A percentile compares a stretch with the other conserved stretches of the same genome.
Evolutionary conservation across 2,113 vertebrate genomes (phyloP).

Genomic region (Diphyllodes magnificus): DNA sequence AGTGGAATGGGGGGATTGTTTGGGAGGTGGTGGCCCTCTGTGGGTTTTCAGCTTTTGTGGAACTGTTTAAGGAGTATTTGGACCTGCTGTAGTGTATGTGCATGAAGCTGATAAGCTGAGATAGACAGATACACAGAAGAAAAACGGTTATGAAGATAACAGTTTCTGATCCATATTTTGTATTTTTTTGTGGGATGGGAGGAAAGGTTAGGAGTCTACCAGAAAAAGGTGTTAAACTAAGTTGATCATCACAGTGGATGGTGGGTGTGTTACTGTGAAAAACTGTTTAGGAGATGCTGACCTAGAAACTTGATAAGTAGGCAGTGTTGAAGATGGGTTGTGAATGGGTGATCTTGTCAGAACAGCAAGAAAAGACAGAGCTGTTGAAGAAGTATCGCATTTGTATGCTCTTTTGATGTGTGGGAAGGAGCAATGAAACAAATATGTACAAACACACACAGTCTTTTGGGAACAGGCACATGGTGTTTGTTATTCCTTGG

Average conservation of each 20-base stretch:
- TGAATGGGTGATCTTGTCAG: background rate
- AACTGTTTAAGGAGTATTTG: background rate
- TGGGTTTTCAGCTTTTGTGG: background rate
- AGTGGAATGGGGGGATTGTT: background rate
- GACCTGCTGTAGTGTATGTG: background rate
- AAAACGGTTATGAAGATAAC: background rate
- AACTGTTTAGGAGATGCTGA: background rate
- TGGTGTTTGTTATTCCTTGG: background rate
- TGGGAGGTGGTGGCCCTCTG: background rate
- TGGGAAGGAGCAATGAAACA: background rate
- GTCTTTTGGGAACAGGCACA: background rate
- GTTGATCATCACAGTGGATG: background rate
- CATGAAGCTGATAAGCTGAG: rapidly evolving
- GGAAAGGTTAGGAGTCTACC: background rate
- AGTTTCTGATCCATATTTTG: background rate
- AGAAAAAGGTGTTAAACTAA: background rate
- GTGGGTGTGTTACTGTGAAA: background rate
- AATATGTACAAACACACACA: background rate
- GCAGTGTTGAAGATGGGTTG: background rate
- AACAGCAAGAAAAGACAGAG: background rate
- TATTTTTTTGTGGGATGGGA: background rate
- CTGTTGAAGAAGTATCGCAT: background rate
- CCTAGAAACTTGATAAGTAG: background rate
- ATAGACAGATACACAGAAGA: background rate
- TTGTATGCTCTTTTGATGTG: background rate